phyloP scores from a whole-genome alignment of 2,113 vertebrate genomes.

The Thermophis baileyi region DNA sequence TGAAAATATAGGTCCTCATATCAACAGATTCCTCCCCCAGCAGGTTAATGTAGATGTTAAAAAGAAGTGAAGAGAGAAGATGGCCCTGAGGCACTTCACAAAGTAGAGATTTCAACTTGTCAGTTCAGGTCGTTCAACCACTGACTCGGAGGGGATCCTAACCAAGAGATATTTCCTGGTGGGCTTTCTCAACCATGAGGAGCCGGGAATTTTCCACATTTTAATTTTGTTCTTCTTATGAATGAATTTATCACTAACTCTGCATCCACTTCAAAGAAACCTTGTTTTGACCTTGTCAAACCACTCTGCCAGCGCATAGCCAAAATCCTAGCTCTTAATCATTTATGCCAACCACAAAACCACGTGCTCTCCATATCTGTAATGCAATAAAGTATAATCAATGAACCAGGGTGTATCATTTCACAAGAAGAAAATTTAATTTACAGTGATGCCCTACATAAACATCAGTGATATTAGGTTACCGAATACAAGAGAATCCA shows the following conservation, averaged over 20 bases:
- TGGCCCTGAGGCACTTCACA: neutral
- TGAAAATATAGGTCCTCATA: neutral
- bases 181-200: neutral
- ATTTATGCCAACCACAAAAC: slow-evolving; percentile 10
- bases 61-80: neutral
- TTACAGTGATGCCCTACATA: slow-evolving; percentile 48
- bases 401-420: slow-evolving; percentile 35
- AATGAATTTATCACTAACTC: neutral
- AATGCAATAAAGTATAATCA: slow-evolving; percentile 51
- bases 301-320: neutral
- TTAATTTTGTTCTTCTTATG: neutral
- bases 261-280: neutral
- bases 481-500: slow-evolving; percentile 53
- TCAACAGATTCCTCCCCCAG: neutral
- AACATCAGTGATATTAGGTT: slow-evolving; percentile 55
- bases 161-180: neutral
- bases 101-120: neutral
- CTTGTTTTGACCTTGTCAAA: neutral
- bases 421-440: slow-evolving; percentile 57
- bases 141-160: neutral
- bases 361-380: neutral
- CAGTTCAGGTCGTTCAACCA: neutral
- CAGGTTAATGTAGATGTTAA: neutral
- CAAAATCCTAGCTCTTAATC: neutral
- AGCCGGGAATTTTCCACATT: neutral